Conservation (phyloP, 2,113 vertebrate genomes). For the Ciconia stormi region DNA sequence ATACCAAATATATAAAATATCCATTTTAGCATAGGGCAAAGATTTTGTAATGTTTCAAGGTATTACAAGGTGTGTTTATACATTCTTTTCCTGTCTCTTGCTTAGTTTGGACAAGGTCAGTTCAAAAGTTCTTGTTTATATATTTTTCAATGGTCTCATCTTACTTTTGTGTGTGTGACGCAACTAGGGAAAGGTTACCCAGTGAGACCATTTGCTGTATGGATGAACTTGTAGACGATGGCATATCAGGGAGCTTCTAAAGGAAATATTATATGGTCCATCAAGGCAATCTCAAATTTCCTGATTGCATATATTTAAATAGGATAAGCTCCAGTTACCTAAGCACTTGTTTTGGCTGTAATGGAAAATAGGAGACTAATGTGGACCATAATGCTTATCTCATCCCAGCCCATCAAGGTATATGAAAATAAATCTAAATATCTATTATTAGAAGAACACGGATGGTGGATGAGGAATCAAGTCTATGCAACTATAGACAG, state of each 20-base stretch:
- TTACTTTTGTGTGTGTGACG: conserved; percentile 68
- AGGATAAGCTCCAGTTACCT: conserved; percentile 75
- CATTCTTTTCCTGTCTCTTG: conserved; percentile 4
- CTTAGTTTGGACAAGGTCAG: not conserved
- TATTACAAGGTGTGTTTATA: conserved; percentile 7
- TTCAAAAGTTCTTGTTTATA: conserved; percentile 52
- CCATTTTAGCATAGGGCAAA: not conserved
- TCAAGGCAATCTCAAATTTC: conserved; percentile 78
- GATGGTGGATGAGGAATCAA: not conserved
- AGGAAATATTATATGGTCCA: conserved; percentile 82
- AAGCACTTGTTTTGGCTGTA: conserved; percentile 64
- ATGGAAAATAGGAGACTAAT: conserved; percentile 70
- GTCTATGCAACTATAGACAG: not conserved
- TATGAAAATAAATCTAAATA: conserved; percentile 72
- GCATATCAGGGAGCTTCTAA: conserved; percentile 75
- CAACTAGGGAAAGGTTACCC: conserved; percentile 64
- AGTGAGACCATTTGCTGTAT: conserved; percentile 69
- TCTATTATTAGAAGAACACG: conserved; percentile 34
- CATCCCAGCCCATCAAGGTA: conserved; percentile 1
- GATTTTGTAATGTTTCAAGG: not conserved
- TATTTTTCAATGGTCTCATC: conserved; percentile 59
- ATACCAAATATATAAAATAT: not conserved
- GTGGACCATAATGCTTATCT: conserved; percentile 63
- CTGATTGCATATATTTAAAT: conserved; percentile 79
- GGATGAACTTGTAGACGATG: conserved; percentile 72